These are phyloP conservation scores for Seriola rivoliana DNA, from an alignment of 2,113 vertebrate genomes.

Conservation along the genomic window DNA sequence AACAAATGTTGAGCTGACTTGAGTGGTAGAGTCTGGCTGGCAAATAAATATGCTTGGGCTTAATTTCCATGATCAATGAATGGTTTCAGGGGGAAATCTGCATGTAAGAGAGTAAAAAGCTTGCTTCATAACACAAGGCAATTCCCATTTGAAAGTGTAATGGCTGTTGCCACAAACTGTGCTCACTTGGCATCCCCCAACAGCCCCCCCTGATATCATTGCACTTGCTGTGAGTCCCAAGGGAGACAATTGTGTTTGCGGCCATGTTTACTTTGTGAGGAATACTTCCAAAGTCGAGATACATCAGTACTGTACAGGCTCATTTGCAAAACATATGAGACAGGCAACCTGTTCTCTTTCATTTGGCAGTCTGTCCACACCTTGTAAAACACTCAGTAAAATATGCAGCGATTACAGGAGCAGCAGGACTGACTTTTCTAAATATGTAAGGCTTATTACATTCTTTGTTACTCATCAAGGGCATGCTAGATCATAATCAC, in stretches of 20 bases:
- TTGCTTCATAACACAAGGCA: slow-evolving; percentile 41
- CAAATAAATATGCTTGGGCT: slow-evolving; percentile 69
- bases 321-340: slow-evolving; percentile 82
- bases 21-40: slow-evolving; percentile 63
- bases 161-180: slow-evolving; percentile 55
- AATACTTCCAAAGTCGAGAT: slow-evolving; percentile 62
- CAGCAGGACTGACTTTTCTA: slow-evolving; percentile 35
- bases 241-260: slow-evolving; percentile 60
- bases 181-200: slow-evolving; percentile 50
- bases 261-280: slow-evolving; percentile 72
- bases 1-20: slow-evolving; percentile 78
- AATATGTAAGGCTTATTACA: slow-evolving; percentile 28
- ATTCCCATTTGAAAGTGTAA: slow-evolving; percentile 67
- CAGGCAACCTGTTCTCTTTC: slow-evolving; percentile 77
- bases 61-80: slow-evolving; percentile 76
- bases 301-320: slow-evolving; percentile 59
- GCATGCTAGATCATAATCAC: slow-evolving; percentile 37
- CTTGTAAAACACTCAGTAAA: slow-evolving; percentile 71
- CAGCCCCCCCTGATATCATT: slow-evolving; percentile 13
- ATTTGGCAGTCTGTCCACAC: slow-evolving; percentile 69
- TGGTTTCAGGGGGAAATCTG: slow-evolving; percentile 57
- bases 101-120: slow-evolving; percentile 43
- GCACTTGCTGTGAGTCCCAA: slow-evolving; percentile 37
- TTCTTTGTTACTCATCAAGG: slow-evolving; percentile 54
- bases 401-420: slow-evolving; percentile 66